Percentiles rank a stretch among this genome's conserved stretches.
Conservation (phyloP, 2,113 vertebrate genomes). For the Plestiodon gilberti region DNA sequence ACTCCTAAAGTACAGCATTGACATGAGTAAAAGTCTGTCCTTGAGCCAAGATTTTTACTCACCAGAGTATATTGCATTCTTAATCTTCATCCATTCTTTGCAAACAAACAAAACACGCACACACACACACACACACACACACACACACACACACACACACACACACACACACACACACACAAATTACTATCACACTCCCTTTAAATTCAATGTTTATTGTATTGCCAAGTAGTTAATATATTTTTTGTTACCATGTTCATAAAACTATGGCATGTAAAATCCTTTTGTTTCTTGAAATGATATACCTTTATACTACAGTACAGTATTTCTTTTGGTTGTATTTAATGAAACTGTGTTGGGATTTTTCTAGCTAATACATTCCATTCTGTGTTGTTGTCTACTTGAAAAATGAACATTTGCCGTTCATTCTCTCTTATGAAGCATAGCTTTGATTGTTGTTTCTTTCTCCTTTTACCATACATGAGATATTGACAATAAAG, state of each 20-base stretch:
- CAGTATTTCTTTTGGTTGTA: not conserved
- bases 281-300: not conserved
- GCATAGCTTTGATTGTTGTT: not conserved
- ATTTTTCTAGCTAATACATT: not conserved
- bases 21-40: not conserved
- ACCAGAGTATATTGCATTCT: not conserved
- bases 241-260: not conserved
- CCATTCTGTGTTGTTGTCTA: not conserved
- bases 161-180: no score
- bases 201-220: not conserved
- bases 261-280: not conserved
- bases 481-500: not conserved
- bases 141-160: no score
- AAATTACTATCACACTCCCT: not conserved
- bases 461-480: not conserved
- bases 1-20: not conserved
- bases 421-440: not conserved
- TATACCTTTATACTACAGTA: no score
- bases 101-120: not conserved
- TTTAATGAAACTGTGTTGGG: not conserved
- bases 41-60: not conserved
- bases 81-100: not conserved
- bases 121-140: no score
- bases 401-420: not conserved
- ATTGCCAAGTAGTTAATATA: not conserved